Conservation (phyloP, 1,140 invertebrate species). For the Babylonia areolata region DNA sequence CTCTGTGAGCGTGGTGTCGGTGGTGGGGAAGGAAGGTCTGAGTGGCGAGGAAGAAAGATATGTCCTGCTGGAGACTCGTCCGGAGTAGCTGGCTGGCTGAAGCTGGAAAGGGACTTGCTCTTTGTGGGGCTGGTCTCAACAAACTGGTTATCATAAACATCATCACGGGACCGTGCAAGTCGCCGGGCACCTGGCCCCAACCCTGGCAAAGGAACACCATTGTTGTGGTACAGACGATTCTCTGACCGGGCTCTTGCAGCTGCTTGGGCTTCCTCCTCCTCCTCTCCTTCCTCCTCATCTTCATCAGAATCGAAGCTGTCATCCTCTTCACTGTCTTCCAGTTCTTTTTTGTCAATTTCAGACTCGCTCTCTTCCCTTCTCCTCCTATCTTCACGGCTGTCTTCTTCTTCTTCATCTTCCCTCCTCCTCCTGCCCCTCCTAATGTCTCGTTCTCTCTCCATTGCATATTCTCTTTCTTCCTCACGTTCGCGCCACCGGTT, state of each 20-base stretch:
- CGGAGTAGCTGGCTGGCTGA: constrained; percentile 51
- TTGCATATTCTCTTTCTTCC: neutral
- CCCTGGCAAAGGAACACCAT: constrained; percentile 7
- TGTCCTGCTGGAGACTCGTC: constrained; percentile 35
- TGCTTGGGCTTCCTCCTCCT: constrained; percentile 34
- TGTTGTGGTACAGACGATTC: constrained; percentile 16
- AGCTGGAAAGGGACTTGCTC: constrained; percentile 60
- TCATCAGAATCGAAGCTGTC: constrained; percentile 33
- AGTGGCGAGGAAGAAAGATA: constrained; percentile 39
- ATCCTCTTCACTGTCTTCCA: constrained; percentile 49
- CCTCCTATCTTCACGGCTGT: neutral
- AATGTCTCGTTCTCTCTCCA: constrained; percentile 27
- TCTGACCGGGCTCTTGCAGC: neutral
- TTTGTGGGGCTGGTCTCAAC: constrained; percentile 25
- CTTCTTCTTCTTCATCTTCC: constrained; percentile 13
- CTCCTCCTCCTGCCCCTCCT: neutral
- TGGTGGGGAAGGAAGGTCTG: constrained; percentile 45
- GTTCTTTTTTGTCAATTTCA: constrained; percentile 35
- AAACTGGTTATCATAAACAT: constrained; percentile 24
- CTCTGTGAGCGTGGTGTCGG: constrained; percentile 20
- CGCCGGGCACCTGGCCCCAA: neutral
- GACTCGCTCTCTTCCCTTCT: constrained; percentile 25
- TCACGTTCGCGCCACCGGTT: neutral
- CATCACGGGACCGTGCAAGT: constrained; percentile 1
- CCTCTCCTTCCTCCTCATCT: constrained; percentile 37